These are phyloP conservation scores for Lithophane semibrunnea DNA, from an alignment of 2,888 invertebrate species.

Conservation along the genomic window DNA sequence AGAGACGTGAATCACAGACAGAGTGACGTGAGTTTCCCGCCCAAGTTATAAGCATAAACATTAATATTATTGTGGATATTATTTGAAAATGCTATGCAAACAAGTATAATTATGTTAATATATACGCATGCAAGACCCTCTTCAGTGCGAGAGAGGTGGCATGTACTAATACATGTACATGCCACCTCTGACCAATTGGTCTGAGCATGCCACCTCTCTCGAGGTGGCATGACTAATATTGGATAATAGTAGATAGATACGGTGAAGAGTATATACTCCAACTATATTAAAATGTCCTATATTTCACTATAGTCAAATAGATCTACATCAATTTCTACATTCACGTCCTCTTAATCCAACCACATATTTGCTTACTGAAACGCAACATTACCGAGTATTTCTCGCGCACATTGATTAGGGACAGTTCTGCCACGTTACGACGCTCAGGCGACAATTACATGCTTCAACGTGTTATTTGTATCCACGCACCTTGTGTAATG, in stretches of 20 bases:
- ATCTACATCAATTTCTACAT: neutral
- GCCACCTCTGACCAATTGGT: too few species aligned
- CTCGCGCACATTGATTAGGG: constrained; percentile 48
- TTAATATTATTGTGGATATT: constrained; percentile 5
- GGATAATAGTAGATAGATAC: too few species aligned
- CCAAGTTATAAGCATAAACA: neutral
- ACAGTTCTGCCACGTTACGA: constrained; percentile 25
- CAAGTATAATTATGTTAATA: neutral
- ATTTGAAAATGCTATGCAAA: neutral
- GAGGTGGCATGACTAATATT: too few species aligned
- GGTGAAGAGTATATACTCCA: too few species aligned
- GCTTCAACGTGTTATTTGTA: constrained; percentile 38
- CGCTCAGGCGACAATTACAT: constrained; percentile 49
- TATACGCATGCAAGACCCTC: neutral
- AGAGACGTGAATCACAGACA: constrained; percentile 20
- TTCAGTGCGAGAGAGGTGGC: too few species aligned
- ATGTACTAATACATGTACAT: too few species aligned
- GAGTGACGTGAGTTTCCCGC: constrained; percentile 8
- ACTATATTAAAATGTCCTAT: too few species aligned
- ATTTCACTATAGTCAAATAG: neutral
- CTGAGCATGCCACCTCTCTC: too few species aligned
- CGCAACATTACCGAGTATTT: constrained; percentile 28
- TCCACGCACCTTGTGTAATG: constrained; percentile 25
- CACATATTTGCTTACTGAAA: constrained; percentile 34
- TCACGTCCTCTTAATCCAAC: neutral